Base-by-base conservation (phyloP, 2,113 vertebrate species). In the Plecotus auritus region DNA sequence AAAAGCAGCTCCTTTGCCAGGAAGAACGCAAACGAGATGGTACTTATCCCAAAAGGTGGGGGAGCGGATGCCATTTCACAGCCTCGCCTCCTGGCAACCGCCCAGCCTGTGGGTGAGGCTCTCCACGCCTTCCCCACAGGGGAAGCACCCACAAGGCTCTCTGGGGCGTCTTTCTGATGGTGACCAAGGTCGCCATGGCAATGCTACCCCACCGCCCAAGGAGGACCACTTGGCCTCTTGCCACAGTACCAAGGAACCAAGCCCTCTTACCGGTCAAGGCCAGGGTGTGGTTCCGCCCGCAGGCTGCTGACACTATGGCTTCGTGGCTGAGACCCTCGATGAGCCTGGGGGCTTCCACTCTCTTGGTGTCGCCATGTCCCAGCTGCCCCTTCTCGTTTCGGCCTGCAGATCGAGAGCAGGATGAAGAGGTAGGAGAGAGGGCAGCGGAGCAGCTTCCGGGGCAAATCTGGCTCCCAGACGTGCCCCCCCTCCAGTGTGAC, bases 301-400 rank as follows among this genome's bases (percentile, higher is more conserved):
- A 99, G 0, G 99, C 99, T 0, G 99, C 99, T 1, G 98, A 95
- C 37, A 99, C 99, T 0, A 99, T 98, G 91, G 97, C 98, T 14
- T 99, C 98, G 0, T 98, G 98, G n/a, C 98, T 98, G 49, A 99
- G 98, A 0, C 97, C 98, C 91, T 99, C 99, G 0, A 99, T 98
- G 32, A 99, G 97, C 96, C 99, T 99, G 0, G 99, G 99, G 0
- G 99, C 99, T 40, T 99, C 99, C n/a, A 99, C 98, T 6, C 99
- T 98, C 97, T 99, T 99, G 23, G 99, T 99, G 97, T 99, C 99
- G 0, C 99, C 99, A 0, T 99, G 99, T 17, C 99, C 99, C 94
- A 99, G 96, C 97, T 99, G 99, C 0, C 99, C 99, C 95, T 99
- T 99, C 42, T 99, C 99, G 23, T 99, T 99, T 9, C 99, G 99